A percentile compares a stretch with the other conserved stretches of the same genome.
Conservation (phyloP, 2,888 invertebrate species). For the Cancer borealis region DNA sequence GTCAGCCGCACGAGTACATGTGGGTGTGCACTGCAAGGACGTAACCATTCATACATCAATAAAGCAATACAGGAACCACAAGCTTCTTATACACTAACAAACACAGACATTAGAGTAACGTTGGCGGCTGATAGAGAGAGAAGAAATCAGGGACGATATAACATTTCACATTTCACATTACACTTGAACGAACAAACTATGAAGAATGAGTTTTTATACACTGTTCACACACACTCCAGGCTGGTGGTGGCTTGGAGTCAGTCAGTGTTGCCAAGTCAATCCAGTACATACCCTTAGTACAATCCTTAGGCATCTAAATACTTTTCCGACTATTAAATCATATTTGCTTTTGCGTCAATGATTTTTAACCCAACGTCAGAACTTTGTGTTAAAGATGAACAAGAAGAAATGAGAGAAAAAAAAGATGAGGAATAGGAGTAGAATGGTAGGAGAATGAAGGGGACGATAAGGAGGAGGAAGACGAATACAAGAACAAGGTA, state of each 20-base stretch:
- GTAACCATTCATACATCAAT: background rate
- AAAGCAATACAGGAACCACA: background rate
- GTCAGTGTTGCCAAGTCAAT: background rate
- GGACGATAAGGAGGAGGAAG: background rate
- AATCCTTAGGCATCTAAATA: background rate
- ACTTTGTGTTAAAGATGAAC: background rate
- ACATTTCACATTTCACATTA: background rate
- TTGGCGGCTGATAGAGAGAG: background rate
- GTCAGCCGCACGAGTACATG: background rate
- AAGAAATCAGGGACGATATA: background rate
- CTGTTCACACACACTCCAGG: background rate
- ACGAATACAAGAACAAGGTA: background rate
- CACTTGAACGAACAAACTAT: background rate
- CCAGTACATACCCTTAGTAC: background rate
- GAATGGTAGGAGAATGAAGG: background rate
- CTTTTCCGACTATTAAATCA: background rate
- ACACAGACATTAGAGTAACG: background rate
- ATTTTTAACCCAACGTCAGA: background rate
- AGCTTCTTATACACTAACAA: background rate
- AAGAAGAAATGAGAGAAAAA: background rate
- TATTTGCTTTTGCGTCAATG: background rate
- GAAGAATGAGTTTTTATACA: background rate
- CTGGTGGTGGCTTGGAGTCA: background rate
- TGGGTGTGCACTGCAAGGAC: background rate
- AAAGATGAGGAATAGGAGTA: background rate